Conservation (phyloP, 2,888 invertebrate species). For the Drosophila trichaetosa region DNA sequence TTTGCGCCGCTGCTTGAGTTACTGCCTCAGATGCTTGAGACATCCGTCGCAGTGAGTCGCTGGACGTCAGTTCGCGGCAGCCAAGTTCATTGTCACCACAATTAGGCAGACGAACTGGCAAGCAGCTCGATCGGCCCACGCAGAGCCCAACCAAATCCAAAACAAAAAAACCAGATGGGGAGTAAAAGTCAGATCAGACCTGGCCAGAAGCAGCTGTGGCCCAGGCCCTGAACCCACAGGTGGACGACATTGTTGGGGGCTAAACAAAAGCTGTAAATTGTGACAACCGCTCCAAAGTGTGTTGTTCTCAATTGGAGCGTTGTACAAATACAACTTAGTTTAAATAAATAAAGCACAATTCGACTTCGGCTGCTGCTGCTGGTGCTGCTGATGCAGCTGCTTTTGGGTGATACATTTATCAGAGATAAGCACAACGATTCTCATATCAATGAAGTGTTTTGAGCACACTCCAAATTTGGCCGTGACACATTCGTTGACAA, state of each 20-base stretch:
- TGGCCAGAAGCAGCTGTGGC: constrained; percentile 25
- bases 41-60: constrained; percentile 34
- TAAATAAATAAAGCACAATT: constrained; percentile 24
- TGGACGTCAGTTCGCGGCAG: constrained; percentile 8
- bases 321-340: constrained; percentile 49
- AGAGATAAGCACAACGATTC: constrained; percentile 52
- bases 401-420: constrained; percentile 53
- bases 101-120: constrained; percentile 33
- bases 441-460: constrained; percentile 40
- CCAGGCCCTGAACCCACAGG: constrained; percentile 61
- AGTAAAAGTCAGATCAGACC: not conserved
- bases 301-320: constrained; percentile 62
- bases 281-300: constrained; percentile 34
- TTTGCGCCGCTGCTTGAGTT: constrained; percentile 22
- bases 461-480: constrained; percentile 58
- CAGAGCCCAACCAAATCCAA: constrained; percentile 1
- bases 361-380: constrained; percentile 12
- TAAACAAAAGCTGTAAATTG: constrained; percentile 53
- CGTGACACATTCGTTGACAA: constrained; percentile 47
- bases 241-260: constrained; percentile 46
- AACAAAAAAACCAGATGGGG: not conserved
- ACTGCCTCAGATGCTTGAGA: constrained; percentile 29
- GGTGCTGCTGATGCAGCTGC: not conserved
- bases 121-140: constrained; percentile 24
- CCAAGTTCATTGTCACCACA: constrained; percentile 73